Evolutionary conservation across 2,797 vertebrate genomes (phyloP), one percentile per base, ranked within the genome.

Genomic region (Parauchenoglanis punctatus): DNA sequence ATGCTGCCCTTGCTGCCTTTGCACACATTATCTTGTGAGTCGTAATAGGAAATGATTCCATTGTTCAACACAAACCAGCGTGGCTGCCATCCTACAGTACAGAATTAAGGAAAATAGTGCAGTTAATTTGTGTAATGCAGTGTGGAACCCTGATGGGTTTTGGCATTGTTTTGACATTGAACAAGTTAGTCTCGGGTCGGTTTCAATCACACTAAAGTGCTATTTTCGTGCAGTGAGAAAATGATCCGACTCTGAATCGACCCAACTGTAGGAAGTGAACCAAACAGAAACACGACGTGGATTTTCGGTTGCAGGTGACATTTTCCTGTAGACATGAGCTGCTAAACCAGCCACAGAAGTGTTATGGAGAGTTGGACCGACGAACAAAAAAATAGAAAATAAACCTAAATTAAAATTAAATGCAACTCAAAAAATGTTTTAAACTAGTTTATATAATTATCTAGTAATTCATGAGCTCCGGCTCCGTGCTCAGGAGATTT

Each of bases 1-100:
- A 99, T 98, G 92, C 98, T 99, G 91, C 98, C 98, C 96, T 99
- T 99, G 93, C 98, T 98, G 88, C 98, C 98, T 96, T 99, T 99
- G 77, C 97, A 97, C 44, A 99, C 98, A 75, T 99, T 97, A 89
- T 99, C 98, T 91, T 99, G 97, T 35, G 97, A 98, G 96, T 99
- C 98, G 52, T 99, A 99, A 91, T 99, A 99, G 1, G 98, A 99
- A 91, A 99, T 95, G 91, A 98, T 97, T 77, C 98, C 98, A 70
- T 97, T 97, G 91, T 97, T 97, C 87, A 99, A 92, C 91, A 99
- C 96, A 91, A 99, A 99, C 98, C 98, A 99, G 72, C 98, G 97
- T 54, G 98, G 98, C 92, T 99, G 98, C 98, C 98, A 99, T 92
- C 98, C 98, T 99, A 91, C 80, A 65, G 5, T 58, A 52, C 31